phyloP scores from a whole-genome alignment of 1,140 invertebrate genomes.

The Scaptodrosophila lebanonensis region DNA sequence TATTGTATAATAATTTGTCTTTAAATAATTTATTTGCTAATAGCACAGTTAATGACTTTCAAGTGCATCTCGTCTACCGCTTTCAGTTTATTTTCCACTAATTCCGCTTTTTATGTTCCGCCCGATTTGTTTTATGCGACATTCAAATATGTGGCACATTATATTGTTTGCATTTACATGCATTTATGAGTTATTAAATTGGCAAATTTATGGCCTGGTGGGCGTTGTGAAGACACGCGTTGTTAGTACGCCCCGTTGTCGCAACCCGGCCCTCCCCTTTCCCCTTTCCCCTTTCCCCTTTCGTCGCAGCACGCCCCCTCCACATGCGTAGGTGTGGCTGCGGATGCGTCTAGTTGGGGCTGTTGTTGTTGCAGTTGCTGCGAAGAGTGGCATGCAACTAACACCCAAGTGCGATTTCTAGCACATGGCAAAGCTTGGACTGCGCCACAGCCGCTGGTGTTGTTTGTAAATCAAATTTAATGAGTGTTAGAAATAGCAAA shows the following conservation, averaged over 20 bases:
- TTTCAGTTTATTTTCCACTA: conserved; percentile 6
- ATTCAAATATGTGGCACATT: conserved; percentile 69
- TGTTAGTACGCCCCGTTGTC: conserved; percentile 30
- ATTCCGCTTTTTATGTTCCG: conserved; percentile 20
- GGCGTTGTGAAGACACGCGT: conserved; percentile 65
- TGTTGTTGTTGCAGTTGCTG: neutral
- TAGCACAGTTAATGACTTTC: conserved; percentile 37
- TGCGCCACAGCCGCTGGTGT: too few relatives aligned
- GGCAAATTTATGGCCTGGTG: conserved; percentile 56
- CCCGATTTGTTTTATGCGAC: conserved; percentile 39
- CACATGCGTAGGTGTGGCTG: conserved; percentile 36
- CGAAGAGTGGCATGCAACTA: conserved; percentile 2
- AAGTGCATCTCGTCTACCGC: neutral
- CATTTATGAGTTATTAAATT: conserved; percentile 72
- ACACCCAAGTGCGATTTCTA: conserved; percentile 26
- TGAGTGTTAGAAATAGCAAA: conserved; percentile 14
- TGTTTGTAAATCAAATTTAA: conserved; percentile 58
- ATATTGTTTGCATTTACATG: conserved; percentile 50
- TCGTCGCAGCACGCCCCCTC: too few relatives aligned
- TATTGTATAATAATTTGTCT: too few relatives aligned
- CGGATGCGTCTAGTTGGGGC: neutral
- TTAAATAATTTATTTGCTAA: too few relatives aligned
- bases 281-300: too few relatives aligned
- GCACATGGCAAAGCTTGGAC: conserved; percentile 12
- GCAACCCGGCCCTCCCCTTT: too few relatives aligned